A percentile compares a stretch with the other conserved stretches of the same genome.
Conservation (phyloP, 2,888 invertebrate species). For the Junonia oenone region DNA sequence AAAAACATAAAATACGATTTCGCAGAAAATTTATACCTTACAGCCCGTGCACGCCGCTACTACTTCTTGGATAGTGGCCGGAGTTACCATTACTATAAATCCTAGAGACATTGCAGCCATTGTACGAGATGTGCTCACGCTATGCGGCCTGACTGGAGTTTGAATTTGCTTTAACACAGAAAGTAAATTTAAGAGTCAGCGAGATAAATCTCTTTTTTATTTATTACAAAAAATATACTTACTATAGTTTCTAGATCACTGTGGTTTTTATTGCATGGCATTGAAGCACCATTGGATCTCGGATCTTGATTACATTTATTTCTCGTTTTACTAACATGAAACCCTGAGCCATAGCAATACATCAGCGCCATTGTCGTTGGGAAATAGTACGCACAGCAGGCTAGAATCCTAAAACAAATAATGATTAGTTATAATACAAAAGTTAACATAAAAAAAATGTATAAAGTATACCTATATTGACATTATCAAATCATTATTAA, state of each 20-base stretch:
- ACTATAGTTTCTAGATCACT: conserved; percentile 41
- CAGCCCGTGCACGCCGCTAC: conserved; percentile 94
- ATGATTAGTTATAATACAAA: neutral
- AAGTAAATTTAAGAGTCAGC: neutral
- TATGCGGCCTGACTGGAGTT: conserved; percentile 82
- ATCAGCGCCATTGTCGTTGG: conserved; percentile 94
- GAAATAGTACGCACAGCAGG: conserved; percentile 93
- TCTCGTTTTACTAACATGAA: conserved; percentile 91
- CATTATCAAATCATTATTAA: too few relatives aligned
- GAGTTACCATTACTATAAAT: conserved; percentile 94
- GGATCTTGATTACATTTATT: conserved; percentile 75
- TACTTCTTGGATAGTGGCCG: conserved; percentile 94
- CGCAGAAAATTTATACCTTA: conserved; percentile 69
- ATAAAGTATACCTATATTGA: too few relatives aligned
- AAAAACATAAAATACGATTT: neutral
- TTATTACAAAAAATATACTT: conserved; percentile 19
- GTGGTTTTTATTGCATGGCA: conserved; percentile 59
- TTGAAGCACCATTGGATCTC: conserved; percentile 59
- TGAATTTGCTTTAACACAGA: conserved; percentile 48
- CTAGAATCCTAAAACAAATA: conserved; percentile 82
- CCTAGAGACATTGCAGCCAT: conserved; percentile 96
- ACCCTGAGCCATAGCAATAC: conserved; percentile 94
- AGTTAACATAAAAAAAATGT: too few relatives aligned
- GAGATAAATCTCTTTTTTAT: conserved; percentile 4
- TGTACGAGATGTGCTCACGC: conserved; percentile 89